Evolutionary conservation across 2,888 invertebrate genomes (phyloP).

Genomic region (Lasioglossum leucozonium): DNA sequence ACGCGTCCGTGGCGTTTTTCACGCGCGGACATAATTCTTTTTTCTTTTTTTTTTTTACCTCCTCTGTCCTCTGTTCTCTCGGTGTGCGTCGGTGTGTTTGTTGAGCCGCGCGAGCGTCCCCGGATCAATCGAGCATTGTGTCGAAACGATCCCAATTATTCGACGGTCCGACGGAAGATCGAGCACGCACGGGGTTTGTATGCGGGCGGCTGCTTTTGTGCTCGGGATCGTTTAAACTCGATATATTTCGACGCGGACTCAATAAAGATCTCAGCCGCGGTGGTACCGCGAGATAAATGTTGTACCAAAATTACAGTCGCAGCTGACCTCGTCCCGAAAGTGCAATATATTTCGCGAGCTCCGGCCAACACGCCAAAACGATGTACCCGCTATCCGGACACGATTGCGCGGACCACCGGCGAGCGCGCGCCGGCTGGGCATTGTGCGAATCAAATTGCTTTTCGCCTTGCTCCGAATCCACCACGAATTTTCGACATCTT

Average conservation of each 20-base stretch:
- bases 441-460: constrained; percentile 65
- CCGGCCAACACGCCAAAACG: constrained; percentile 69
- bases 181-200: constrained; percentile 26
- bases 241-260: constrained; percentile 68
- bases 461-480: constrained; percentile 13
- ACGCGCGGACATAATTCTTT: not conserved
- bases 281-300: constrained; percentile 72
- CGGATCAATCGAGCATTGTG: constrained; percentile 49
- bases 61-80: not conserved
- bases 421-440: constrained; percentile 44
- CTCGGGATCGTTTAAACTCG: constrained; percentile 64
- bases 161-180: constrained; percentile 48
- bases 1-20: constrained; percentile 1
- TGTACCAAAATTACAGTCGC: constrained; percentile 75
- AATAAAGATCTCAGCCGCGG: constrained; percentile 73
- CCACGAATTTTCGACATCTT: constrained; percentile 13
- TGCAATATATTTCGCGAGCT: constrained; percentile 74
- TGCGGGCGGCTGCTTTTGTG: constrained; percentile 44
- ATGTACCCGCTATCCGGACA: constrained; percentile 65
- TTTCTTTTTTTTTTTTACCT: no score
- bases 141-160: constrained; percentile 55
- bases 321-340: constrained; percentile 77
- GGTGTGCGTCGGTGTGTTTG: no score
- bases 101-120: no score
- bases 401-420: constrained; percentile 54